Evolutionary conservation across 2,113 vertebrate species (phyloP), one percentile per base, ranked within the genome.

Genomic region (Panthera tigris): DNA sequence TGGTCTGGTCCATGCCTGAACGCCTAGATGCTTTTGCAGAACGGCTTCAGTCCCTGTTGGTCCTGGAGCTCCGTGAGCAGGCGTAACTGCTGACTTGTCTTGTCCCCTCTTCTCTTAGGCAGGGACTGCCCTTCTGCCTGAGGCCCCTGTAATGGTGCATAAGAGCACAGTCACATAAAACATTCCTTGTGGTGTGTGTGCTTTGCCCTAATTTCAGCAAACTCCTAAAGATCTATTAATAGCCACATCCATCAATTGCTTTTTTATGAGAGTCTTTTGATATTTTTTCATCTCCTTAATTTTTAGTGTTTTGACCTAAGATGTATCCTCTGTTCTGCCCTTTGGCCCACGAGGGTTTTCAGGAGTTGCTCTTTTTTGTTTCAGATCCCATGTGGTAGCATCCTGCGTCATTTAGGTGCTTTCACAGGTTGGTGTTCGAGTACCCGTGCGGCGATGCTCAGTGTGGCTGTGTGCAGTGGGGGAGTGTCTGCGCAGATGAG

Each of bases 221-320:
- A 90, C 82, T 96, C 90, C 95, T 84, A 23, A 82, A 91, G 73
- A 12, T 41, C 97, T 95, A 93, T 97, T 65, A 69, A 95, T 96
- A 96, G 5, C 78, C 65, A 29, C 5, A 33, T 52, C 65, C 79
- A 76, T 89, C 86, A 36, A 0, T 63, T 66, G 18, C 89, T 92
- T 92, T 95, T 91, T 86, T 83, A 1, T 68, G 68, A 84, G 33
- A 92, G 48, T 18, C 86, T 94, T 81, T 86, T 45, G 27, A 9
- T 76, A 12, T 55, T 88, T 95, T 93, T 81, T 90, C 39, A n/a
- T 50, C 63, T 95, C 86, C 61, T 86, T 52, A 33, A 29, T 41
- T 65, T 45, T 52, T 80, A 1, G 5, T 21, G 8, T 76, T 50
- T 83, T 89, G 18, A 41, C 3, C 52, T 36, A 41, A 66, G 16